phyloP scores from a whole-genome alignment of 2,888 invertebrate species.

The Ypsolopha scabrella region DNA sequence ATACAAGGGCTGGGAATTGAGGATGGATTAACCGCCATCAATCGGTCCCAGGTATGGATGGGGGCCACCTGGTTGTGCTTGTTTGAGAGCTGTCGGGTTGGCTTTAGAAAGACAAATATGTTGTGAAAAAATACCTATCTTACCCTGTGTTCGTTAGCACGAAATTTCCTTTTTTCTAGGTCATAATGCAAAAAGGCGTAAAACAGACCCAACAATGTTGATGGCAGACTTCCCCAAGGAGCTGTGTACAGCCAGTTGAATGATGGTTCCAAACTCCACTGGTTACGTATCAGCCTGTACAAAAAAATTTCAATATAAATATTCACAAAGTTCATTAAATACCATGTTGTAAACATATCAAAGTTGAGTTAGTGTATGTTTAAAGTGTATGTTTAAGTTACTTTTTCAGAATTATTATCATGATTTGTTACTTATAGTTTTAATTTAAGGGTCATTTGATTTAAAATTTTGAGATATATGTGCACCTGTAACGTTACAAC shows the following conservation, averaged over 20 bases:
- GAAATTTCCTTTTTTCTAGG: not conserved
- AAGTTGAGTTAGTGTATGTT: too few species aligned
- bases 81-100: too few species aligned
- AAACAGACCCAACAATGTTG: conserved; percentile 31
- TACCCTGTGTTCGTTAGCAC: not conserved
- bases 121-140: not conserved
- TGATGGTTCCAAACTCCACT: conserved; percentile 25
- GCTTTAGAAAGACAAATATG: not conserved
- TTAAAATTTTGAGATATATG: too few species aligned
- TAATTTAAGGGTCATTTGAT: too few species aligned
- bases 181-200: conserved; percentile 25
- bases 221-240: conserved; percentile 40
- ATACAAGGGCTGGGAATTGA: too few species aligned
- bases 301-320: not conserved
- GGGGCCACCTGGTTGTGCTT: too few species aligned
- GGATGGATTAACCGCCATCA: too few species aligned
- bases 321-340: not conserved
- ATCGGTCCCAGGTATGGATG: too few species aligned
- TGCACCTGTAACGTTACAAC: too few species aligned
- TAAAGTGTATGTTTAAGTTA: too few species aligned
- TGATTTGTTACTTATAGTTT: too few species aligned
- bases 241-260: conserved; percentile 29
- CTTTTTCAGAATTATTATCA: too few species aligned
- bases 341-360: not conserved
- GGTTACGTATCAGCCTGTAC: conserved; percentile 24